Base-by-base conservation (phyloP, 2,113 vertebrate genomes). In the Leptobrachium leishanense region DNA sequence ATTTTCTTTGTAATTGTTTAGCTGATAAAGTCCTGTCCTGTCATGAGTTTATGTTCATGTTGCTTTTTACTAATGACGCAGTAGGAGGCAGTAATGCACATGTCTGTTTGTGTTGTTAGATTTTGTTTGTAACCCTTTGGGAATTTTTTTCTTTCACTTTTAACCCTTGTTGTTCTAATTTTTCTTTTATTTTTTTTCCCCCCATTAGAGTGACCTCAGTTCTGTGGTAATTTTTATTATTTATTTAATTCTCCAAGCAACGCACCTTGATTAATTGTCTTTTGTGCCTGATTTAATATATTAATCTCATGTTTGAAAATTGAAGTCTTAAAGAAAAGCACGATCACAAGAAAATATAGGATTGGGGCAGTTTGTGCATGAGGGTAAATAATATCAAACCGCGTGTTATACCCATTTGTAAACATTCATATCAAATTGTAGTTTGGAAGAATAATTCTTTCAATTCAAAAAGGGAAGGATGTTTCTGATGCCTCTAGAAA, bases 171-270 rank as follows among this genome's bases (percentile, higher is more conserved):
- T 95, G 95, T 91, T 96, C 95, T 95, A 94, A 97, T 94, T 84
- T 95, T 93, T 96, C 81, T 92, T 92, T 96, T 96, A 95, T 97
- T 96, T 94, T 94, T 97, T 98, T 96, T 95, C 44, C 77, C 94
- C 95, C 92, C 96, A 98, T 98, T 98, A 99, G 98, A 98, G 97
- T 94, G 98, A 99, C 96, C 97, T 99, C 95, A 99, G 96, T 98
- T 98, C 97, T 93, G 97, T 99, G 97, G 97, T 99, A 99, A 98
- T 95, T 96, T 77, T 95, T 89, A 94, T 89, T 87, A 97, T 77
- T 96, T 92, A 85, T 88, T 93, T 95, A 95, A 95, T 97, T 92
- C 91, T 92, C 91, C n/a, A 89, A 94, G 88, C 88, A 76, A 82
- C 92, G 88, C 91, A 87, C 88, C 88, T 91, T 89, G 89, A 85